phyloP scores from a whole-genome alignment of 1,140 invertebrate species.

The Diuraphis noxia region DNA sequence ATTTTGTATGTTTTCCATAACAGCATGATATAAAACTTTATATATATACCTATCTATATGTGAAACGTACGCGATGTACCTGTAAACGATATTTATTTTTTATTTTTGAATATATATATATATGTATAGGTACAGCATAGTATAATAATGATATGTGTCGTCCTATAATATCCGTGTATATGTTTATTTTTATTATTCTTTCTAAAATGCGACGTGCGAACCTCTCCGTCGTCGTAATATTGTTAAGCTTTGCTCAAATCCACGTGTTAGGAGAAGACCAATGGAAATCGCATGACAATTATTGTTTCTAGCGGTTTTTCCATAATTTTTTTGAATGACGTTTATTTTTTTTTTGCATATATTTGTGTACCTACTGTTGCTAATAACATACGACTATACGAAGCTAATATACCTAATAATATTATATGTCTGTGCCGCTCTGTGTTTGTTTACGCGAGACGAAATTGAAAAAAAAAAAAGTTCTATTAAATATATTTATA shows the following conservation, averaged over 20 bases:
- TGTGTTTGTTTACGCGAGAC: slow-evolving; percentile 10
- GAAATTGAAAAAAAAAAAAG: not conserved
- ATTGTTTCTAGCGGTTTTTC: not conserved
- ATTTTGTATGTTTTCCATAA: slow-evolving; percentile 1
- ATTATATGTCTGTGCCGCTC: not conserved
- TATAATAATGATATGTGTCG: not conserved
- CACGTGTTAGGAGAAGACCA: not conserved
- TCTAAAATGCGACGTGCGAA: not conserved
- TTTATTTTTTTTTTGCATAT: not conserved
- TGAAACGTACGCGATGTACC: not conserved
- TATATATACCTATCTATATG: not conserved
- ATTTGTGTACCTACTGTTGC: not conserved
- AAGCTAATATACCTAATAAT: not conserved
- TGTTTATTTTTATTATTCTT: not conserved
- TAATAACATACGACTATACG: no score
- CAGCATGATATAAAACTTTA: not conserved
- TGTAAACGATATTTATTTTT: not conserved
- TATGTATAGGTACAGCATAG: not conserved
- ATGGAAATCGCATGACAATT: not conserved
- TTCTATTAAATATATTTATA: slow-evolving; percentile 20
- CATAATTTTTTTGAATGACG: not conserved
- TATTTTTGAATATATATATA: not conserved
- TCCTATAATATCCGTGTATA: not conserved
- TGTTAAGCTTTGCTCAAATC: slow-evolving; percentile 31
- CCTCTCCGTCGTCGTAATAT: not conserved